These are phyloP conservation scores for Sebastes steindachneri DNA, from an alignment of 2,797 vertebrate genomes.

Conservation along the genomic window DNA sequence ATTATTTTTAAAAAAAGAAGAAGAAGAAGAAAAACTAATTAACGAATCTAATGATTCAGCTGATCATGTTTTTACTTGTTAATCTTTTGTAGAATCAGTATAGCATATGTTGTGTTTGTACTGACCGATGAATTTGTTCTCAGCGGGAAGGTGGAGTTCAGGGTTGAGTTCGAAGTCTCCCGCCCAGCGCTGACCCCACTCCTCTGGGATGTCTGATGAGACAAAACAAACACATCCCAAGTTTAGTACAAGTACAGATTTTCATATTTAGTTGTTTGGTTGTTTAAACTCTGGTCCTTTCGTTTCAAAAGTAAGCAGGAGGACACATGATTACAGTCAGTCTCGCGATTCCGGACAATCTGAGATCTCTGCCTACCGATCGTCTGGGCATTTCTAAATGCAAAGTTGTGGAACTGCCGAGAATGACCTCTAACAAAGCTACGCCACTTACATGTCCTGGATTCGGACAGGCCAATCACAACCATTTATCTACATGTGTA, in stretches of 20 bases:
- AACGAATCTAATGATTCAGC: not conserved
- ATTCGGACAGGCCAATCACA: too few relatives aligned
- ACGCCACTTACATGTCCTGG: too few relatives aligned
- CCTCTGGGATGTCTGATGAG: conserved; percentile 84
- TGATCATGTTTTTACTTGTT: not conserved
- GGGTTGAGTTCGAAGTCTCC: conserved; percentile 87
- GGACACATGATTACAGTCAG: not conserved
- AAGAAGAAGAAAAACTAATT: not conserved
- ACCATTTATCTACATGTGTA: rapidly evolving
- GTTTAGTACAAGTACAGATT: rapidly evolving
- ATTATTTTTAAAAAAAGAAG: not conserved
- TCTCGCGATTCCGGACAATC: not conserved
- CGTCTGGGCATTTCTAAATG: not conserved
- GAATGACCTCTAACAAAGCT: too few relatives aligned
- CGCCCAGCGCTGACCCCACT: conserved; percentile 88
- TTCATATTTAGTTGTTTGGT: not conserved
- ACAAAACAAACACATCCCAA: not conserved
- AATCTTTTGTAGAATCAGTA: not conserved
- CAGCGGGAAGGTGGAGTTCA: conserved; percentile 91
- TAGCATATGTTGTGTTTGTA: not conserved
- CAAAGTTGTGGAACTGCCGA: too few relatives aligned
- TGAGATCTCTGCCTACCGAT: not conserved
- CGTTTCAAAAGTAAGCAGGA: not conserved
- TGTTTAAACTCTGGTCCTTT: not conserved
- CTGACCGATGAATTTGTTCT: conserved; percentile 95